Evolutionary conservation across 92 coral and sea anemone species (phyloP), one percentile per base, ranked within the genome.

Genomic region (Nematostella vectensis): DNA sequence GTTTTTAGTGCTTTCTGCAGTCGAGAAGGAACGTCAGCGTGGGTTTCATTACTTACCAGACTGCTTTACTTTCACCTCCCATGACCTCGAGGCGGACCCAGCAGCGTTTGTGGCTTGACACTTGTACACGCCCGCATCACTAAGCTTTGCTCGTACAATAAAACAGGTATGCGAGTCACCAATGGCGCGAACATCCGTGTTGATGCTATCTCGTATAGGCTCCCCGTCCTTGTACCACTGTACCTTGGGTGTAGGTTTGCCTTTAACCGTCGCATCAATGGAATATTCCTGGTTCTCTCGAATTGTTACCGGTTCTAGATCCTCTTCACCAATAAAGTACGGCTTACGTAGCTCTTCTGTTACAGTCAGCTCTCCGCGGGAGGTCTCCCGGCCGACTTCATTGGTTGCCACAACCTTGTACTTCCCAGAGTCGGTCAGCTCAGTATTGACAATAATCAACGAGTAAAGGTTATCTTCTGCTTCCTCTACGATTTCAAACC

Each of bases 61-160:
- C 74, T 71, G 72, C n/a, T n/a, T n/a, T 0, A 91, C 93, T 52
- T 68, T 72, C 40, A 91, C 88, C 45, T 81, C 95, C 67, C 77
- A 91, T 18, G 83, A 68, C 67, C 89, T 82, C 17, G 82, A 62
- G n/a, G 83, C 93, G 30, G 96, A 71, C 8, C 98, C 98, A 29
- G 79, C 81, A 42, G 67, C 72, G 61, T 80, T 91, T 25, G 62
- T 82, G 11, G 98, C 98, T 65, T 80, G 89, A 49, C 98, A 91
- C 70, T 80, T 79, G 47, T 86, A 93, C 11, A 76, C 69, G n/a
- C 99, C 99, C 43, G 82, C 65, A 58, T 93, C 99, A 28, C 54
- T 72, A 24, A 77, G 71, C 55, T 80, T 82, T 23, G 86, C 74
- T 31, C 78, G 79, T 23, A 67, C 68, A 47, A 91, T 74, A 11